Percentiles rank a stretch among this genome's conserved stretches.
These are phyloP conservation scores for Polypedilum pembai DNA, from an alignment of 1,140 invertebrate species.

Conservation along the genomic window DNA sequence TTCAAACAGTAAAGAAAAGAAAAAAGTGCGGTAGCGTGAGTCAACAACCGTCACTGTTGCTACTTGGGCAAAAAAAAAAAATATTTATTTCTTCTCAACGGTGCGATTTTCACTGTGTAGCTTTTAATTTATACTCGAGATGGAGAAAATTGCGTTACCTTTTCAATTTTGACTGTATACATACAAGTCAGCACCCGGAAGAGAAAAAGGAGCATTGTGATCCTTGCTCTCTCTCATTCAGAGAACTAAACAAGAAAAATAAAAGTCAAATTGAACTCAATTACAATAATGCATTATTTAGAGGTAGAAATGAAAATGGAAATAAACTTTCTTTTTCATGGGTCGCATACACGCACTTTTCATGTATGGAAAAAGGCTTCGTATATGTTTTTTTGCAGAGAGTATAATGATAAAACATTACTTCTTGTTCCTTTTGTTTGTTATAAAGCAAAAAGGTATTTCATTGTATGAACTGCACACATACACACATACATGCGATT, in stretches of 20 bases:
- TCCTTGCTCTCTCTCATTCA: background rate
- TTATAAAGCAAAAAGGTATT: slow-evolving; percentile 13
- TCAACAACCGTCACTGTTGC: background rate
- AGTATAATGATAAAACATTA: slow-evolving; percentile 9
- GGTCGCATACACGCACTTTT: background rate
- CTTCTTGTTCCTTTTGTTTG: background rate
- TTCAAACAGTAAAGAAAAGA: slow-evolving; percentile 7
- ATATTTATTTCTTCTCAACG: background rate
- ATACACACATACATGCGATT: background rate
- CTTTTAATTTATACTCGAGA: background rate
- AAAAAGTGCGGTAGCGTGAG: background rate
- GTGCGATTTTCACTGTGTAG: background rate
- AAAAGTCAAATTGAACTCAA: slow-evolving; percentile 26
- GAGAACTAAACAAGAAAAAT: background rate
- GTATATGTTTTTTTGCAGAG: background rate
- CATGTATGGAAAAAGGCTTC: too few relatives aligned
- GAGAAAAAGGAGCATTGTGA: too few relatives aligned
- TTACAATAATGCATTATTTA: slow-evolving; percentile 26
- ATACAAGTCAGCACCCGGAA: background rate
- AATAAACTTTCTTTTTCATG: background rate
- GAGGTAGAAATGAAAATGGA: background rate
- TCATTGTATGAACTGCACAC: background rate
- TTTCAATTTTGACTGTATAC: background rate
- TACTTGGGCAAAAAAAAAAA: background rate
- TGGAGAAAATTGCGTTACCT: background rate